These are phyloP conservation scores for Trochalopteron elliotii DNA, from an alignment of 2,113 vertebrate genomes.

Conservation along the genomic window DNA sequence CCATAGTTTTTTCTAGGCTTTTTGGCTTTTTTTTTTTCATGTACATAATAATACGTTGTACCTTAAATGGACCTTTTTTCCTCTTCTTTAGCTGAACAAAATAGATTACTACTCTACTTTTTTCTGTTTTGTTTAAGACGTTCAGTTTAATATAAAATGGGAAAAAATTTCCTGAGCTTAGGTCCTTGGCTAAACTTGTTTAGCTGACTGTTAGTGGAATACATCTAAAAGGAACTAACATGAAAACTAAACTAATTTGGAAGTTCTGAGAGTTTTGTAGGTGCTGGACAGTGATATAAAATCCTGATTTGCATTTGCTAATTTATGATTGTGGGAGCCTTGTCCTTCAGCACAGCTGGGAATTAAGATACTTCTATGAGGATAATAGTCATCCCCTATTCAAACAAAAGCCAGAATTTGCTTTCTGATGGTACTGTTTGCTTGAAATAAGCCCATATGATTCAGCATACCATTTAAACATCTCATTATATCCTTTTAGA, in stretches of 20 bases:
- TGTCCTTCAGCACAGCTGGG: background rate
- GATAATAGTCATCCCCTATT: background rate
- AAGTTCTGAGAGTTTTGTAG: background rate
- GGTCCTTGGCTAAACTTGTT: background rate
- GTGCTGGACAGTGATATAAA: background rate
- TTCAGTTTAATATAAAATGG: background rate
- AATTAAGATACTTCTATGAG: background rate
- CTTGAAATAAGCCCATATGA: background rate
- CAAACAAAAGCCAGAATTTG: background rate
- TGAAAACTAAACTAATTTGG: background rate
- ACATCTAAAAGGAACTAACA: background rate
- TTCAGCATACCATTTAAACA: background rate
- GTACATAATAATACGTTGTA: background rate
- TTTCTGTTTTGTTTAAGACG: background rate
- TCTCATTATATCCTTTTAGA: background rate
- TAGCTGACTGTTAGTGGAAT: background rate
- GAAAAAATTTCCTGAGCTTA: background rate
- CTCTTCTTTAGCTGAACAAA: background rate
- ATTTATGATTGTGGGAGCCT: background rate
- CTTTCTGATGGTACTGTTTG: background rate
- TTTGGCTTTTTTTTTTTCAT: background rate
- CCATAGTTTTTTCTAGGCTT: background rate
- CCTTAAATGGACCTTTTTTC: background rate
- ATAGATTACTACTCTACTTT: background rate
- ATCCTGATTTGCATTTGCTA: background rate